Base-by-base conservation (phyloP, 2,113 vertebrate species). In the Pagrus major region DNA sequence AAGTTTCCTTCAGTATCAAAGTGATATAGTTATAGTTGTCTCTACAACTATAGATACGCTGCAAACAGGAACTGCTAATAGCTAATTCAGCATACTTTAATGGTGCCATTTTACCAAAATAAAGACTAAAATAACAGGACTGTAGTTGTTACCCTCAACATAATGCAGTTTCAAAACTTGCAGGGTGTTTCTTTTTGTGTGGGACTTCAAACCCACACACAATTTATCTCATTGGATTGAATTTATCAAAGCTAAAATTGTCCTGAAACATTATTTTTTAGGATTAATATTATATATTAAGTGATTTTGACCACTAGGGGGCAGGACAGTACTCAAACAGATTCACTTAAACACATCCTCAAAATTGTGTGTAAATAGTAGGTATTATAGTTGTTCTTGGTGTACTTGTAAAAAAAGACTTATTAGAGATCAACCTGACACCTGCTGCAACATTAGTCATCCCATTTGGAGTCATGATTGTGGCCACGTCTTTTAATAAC, bases 281-380 rank as follows among this genome's bases (percentile, higher is more conserved):
- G n/a, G n/a, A 35, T 35, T 35, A 35, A 35, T 35, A 5, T 35
- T 35, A 35, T 35, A 35, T 35, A 5, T 35, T 4, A 35, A 35
- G 33, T 35, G 33, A 42, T 42, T 15, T 51, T 11, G 7, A 69
- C 54, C 65, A 51, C 75, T 52, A 68, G 64, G 21, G 65, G 55
- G 33, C 54, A 76, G 31, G 16, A 35, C 29, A 56, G 16, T 11
- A 68, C 33, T 20, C 9, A 58, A 18, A 59, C 54, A 47, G 16
- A 23, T 18, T n/a, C 15, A 42, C 3, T 10, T 0, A 35, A 31
- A 20, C 14, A 14, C 12, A 18, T n/a, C 5, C 16, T 12, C 2
- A 23, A 75, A 56, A 21, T 4, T 16, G n/a, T n/a, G n/a, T n/a
- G n/a, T n/a, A n/a, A n/a, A n/a, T 58, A 9, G 6, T 42, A 16